Percentiles rank a stretch among this genome's conserved stretches.
Conservation (phyloP, 2,113 vertebrate species). For the Scortum barcoo region DNA sequence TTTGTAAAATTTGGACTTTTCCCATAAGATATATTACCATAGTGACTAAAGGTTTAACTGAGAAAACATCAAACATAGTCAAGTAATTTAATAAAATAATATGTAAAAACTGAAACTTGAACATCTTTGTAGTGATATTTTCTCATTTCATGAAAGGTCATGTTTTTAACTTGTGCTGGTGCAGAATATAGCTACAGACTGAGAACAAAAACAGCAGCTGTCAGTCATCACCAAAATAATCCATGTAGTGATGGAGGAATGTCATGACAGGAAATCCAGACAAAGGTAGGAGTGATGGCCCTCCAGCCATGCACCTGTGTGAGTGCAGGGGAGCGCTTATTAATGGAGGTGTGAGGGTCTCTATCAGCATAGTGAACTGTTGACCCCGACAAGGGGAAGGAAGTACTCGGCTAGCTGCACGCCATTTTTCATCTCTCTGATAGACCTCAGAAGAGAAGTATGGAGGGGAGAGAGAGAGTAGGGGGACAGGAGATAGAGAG, state of each 20-base stretch:
- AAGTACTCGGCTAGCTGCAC: conserved; percentile 75
- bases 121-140: background rate
- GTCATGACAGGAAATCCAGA: conserved; percentile 34
- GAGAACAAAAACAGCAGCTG: background rate
- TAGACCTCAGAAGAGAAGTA: conserved; percentile 65
- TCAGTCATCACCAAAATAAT: conserved; percentile 13
- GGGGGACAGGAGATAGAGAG: conserved; percentile 20
- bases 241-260: background rate
- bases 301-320: conserved; percentile 66
- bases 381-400: conserved; percentile 79
- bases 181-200: too few relatives aligned
- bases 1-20: background rate
- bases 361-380: conserved; percentile 80
- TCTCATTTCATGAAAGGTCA: background rate
- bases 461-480: background rate
- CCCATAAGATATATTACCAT: too few relatives aligned
- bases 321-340: conserved; percentile 59
- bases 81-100: background rate
- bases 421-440: conserved; percentile 83
- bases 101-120: background rate
- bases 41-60: background rate
- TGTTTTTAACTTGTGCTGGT: background rate
- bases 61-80: background rate
- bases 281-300: conserved; percentile 42
- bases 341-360: conserved; percentile 76